Conservation (phyloP, 2,888 invertebrate species). For the Polymixis lichenea region DNA sequence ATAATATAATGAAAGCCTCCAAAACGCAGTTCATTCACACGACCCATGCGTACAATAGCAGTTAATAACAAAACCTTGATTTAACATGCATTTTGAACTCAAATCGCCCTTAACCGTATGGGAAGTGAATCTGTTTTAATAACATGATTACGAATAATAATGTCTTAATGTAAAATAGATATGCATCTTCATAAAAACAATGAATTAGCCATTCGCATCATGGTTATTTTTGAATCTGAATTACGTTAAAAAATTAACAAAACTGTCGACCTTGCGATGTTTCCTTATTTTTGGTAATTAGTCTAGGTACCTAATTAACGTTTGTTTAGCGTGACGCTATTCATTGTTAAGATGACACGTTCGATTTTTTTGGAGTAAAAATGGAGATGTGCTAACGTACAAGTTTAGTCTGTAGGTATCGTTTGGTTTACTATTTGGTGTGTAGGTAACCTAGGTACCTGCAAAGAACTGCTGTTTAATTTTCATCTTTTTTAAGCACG, state of each 20-base stretch:
- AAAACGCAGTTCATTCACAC: constrained; percentile 44
- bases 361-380: constrained; percentile 37
- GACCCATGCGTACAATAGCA: constrained; percentile 35
- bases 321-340: constrained; percentile 54
- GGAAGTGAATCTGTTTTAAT: constrained; percentile 44
- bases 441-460: no score
- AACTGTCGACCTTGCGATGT: constrained; percentile 70
- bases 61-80: constrained; percentile 42
- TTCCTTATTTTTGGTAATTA: constrained; percentile 72
- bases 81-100: constrained; percentile 35
- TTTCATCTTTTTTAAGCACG: no score
- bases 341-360: constrained; percentile 57
- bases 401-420: background rate
- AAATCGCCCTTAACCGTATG: constrained; percentile 50
- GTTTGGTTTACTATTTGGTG: background rate
- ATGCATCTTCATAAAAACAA: constrained; percentile 57
- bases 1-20: constrained; percentile 8
- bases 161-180: constrained; percentile 64
- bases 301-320: constrained; percentile 60
- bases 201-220: constrained; percentile 33
- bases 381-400: background rate
- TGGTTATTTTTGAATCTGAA: constrained; percentile 44
- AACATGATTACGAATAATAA: constrained; percentile 48
- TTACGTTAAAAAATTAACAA: constrained; percentile 59
- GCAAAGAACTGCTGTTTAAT: background rate